Conservation (phyloP, 2,888 invertebrate genomes). For the Autographa gamma region DNA sequence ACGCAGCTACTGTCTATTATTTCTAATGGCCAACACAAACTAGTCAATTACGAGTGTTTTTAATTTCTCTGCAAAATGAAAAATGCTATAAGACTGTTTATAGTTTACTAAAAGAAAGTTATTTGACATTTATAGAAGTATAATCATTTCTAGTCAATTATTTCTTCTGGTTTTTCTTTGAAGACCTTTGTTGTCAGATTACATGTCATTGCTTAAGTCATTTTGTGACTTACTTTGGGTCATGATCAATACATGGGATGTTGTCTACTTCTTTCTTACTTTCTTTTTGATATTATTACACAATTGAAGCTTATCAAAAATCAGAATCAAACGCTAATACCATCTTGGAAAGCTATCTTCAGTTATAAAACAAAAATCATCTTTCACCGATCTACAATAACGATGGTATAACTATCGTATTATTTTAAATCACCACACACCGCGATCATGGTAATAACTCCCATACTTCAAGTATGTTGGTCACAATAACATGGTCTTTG, state of each 20-base stretch:
- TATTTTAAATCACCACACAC: constrained; percentile 37
- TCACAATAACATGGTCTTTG: constrained; percentile 29
- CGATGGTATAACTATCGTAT: constrained; percentile 20
- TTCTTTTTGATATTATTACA: no score
- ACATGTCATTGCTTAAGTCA: no score
- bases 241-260: no score
- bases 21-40: neutral
- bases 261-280: no score
- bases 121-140: constrained; percentile 10
- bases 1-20: neutral
- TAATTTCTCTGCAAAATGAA: neutral
- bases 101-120: constrained; percentile 1
- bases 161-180: no score
- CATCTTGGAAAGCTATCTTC: neutral
- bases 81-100: no score
- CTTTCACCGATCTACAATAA: constrained; percentile 18
- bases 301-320: no score
- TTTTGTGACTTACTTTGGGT: no score
- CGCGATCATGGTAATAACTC: constrained; percentile 22
- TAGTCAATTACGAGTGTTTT: neutral
- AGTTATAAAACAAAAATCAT: constrained; percentile 10
- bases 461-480: constrained; percentile 32
- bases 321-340: no score
- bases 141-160: neutral
- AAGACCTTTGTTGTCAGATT: no score